Evolutionary conservation across 2,888 invertebrate species (phyloP).

Genomic region (Tryphoninae sp.): DNA sequence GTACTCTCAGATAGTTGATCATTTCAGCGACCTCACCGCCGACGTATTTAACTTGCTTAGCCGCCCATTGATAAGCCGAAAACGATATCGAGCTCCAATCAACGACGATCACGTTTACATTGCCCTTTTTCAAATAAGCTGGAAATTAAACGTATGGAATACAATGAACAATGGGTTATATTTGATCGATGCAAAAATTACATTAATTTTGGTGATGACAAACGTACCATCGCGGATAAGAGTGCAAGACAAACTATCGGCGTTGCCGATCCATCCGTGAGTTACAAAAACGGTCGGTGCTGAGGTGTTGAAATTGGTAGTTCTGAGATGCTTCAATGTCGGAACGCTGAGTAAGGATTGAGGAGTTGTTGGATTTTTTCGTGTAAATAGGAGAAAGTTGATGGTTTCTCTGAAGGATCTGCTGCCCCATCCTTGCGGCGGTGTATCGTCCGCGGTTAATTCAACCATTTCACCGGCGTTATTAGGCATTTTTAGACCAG

Average conservation of each 20-base stretch:
- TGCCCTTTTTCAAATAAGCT: constrained; percentile 70
- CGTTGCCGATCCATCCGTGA: constrained; percentile 72
- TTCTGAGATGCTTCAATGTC: constrained; percentile 34
- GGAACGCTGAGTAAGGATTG: not conserved
- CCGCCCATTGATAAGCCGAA: constrained; percentile 50
- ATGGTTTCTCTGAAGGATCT: not conserved
- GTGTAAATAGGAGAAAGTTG: not conserved
- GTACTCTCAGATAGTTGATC: constrained; percentile 56
- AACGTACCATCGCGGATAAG: constrained; percentile 71
- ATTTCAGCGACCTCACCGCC: constrained; percentile 53
- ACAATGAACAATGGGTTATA: not conserved
- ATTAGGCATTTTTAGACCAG: not conserved
- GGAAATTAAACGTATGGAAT: constrained; percentile 3
- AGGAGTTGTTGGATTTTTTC: not conserved
- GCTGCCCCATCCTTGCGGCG: not conserved
- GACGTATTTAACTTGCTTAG: constrained; percentile 43
- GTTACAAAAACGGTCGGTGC: constrained; percentile 72
- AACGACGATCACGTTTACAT: constrained; percentile 74
- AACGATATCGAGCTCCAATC: constrained; percentile 72
- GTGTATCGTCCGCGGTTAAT: not conserved
- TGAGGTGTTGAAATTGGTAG: constrained; percentile 65
- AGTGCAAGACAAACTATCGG: constrained; percentile 62
- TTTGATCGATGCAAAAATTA: not conserved
- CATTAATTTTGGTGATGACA: not conserved
- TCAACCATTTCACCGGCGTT: not conserved